Evolutionary conservation across 2,888 invertebrate genomes (phyloP).

Genomic region (Lepidocyrtinus sp.): DNA sequence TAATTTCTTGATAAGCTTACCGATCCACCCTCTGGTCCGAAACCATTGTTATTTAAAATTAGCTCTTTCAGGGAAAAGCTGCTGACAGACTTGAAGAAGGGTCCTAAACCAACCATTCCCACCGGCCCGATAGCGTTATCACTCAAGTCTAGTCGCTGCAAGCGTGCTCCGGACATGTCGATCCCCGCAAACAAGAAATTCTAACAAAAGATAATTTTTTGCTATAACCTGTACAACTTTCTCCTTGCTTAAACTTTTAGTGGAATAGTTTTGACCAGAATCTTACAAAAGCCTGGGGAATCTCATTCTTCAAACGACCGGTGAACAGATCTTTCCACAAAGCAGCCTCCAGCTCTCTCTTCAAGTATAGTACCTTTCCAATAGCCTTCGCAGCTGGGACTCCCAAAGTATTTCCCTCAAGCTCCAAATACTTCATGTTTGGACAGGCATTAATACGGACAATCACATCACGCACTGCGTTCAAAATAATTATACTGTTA

Average conservation of each 20-base stretch:
- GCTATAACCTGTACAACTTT: no score
- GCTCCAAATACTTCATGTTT: slow-evolving; percentile 80
- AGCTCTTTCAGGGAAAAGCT: slow-evolving; percentile 89
- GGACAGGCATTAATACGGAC: slow-evolving; percentile 23
- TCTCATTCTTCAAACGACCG: slow-evolving; percentile 94
- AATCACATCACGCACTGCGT: slow-evolving; percentile 43
- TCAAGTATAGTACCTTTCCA: slow-evolving; percentile 83
- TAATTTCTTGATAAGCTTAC: slow-evolving; percentile 70
- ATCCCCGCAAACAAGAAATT: slow-evolving; percentile 85
- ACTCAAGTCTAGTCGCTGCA: slow-evolving; percentile 91
- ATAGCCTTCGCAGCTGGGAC: slow-evolving; percentile 90
- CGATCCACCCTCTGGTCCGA: slow-evolving; percentile 88
- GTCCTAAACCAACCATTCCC: slow-evolving; percentile 89
- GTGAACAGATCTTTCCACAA: slow-evolving; percentile 98
- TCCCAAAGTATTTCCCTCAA: slow-evolving; percentile 95
- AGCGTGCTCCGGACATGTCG: slow-evolving; percentile 82
- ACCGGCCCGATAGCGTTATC: slow-evolving; percentile 98
- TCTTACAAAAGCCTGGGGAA: slow-evolving; percentile 88
- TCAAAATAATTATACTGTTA: neutral
- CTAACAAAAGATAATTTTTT: slow-evolving; percentile 73
- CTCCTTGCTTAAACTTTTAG: no score
- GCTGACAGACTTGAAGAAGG: slow-evolving; percentile 85
- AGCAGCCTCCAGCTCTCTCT: slow-evolving; percentile 84
- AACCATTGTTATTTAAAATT: slow-evolving; percentile 93
- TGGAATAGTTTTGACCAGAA: neutral